These are phyloP conservation scores for Isaurus tuberculatus DNA, from an alignment of 92 coral and sea anemone genomes.

Conservation along the genomic window DNA sequence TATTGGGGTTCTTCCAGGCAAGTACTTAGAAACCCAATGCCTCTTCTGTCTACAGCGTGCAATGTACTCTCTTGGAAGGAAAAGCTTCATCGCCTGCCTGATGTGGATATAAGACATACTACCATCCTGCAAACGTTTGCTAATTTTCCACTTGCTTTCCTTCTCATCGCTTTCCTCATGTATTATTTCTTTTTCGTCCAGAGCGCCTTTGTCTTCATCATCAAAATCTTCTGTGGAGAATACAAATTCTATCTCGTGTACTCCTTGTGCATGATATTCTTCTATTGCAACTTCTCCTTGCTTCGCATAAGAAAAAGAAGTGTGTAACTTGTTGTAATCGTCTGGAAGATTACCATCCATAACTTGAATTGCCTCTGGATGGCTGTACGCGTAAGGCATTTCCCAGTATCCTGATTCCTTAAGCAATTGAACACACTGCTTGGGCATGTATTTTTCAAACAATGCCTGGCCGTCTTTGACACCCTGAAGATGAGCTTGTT, in stretches of 20 bases:
- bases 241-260: background rate
- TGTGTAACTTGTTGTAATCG: slow-evolving; percentile 34
- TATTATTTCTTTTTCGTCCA: slow-evolving; percentile 5
- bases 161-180: background rate
- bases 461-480: slow-evolving; percentile 14
- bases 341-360: slow-evolving; percentile 31
- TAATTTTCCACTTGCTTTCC: slow-evolving; percentile 15
- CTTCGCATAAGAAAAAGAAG: slow-evolving; percentile 23
- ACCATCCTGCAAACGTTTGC: slow-evolving; percentile 21
- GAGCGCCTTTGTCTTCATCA: background rate
- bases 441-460: slow-evolving; percentile 27
- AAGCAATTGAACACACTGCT: slow-evolving; percentile 33
- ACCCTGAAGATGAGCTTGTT: slow-evolving; percentile 28
- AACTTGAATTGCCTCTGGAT: slow-evolving; percentile 5
- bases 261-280: background rate
- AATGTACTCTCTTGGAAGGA: slow-evolving; percentile 53
- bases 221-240: background rate
- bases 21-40: slow-evolving; percentile 48
- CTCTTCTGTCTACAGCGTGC: slow-evolving; percentile 43
- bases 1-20: slow-evolving; percentile 64
- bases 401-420: slow-evolving; percentile 6
- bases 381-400: slow-evolving; percentile 31
- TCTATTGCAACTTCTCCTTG: slow-evolving; percentile 17
- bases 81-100: slow-evolving; percentile 47
- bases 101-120: slow-evolving; percentile 34